phyloP scores from a whole-genome alignment of 2,888 invertebrate genomes.

The Thymelicus acteon region DNA sequence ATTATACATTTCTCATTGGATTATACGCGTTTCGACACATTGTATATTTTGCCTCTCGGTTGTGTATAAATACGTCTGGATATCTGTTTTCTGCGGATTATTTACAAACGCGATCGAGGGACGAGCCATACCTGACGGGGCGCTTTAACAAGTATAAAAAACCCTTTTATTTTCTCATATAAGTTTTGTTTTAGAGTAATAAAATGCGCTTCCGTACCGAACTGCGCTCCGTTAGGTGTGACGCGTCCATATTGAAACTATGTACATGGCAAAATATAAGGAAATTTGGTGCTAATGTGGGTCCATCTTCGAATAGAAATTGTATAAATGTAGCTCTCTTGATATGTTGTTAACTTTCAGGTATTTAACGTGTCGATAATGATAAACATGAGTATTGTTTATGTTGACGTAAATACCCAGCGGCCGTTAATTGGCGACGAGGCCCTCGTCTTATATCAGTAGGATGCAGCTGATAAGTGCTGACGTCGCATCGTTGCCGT shows the following conservation, averaged over 20 bases:
- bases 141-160: conserved; percentile 14
- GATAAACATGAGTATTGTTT: conserved; percentile 37
- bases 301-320: conserved; percentile 40
- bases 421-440: not conserved
- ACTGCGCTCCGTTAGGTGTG: conserved; percentile 12
- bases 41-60: conserved; percentile 29
- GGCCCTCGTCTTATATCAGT: not conserved
- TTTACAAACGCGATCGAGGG: conserved; percentile 28
- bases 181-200: conserved; percentile 28
- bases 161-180: conserved; percentile 17
- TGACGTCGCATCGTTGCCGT: not conserved
- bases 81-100: conserved; percentile 15
- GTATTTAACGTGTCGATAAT: conserved; percentile 38
- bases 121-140: conserved; percentile 19
- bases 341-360: conserved; percentile 41
- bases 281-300: conserved; percentile 36
- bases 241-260: conserved; percentile 10
- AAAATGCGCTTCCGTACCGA: conserved; percentile 32
- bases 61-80: conserved; percentile 24
- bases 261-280: conserved; percentile 29
- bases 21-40: conserved; percentile 22
- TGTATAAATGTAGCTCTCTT: conserved; percentile 43
- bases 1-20: conserved; percentile 6
- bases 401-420: conserved; percentile 29
- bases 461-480: not conserved